Conservation (phyloP, 2,113 vertebrate genomes). For the Apus apus region DNA sequence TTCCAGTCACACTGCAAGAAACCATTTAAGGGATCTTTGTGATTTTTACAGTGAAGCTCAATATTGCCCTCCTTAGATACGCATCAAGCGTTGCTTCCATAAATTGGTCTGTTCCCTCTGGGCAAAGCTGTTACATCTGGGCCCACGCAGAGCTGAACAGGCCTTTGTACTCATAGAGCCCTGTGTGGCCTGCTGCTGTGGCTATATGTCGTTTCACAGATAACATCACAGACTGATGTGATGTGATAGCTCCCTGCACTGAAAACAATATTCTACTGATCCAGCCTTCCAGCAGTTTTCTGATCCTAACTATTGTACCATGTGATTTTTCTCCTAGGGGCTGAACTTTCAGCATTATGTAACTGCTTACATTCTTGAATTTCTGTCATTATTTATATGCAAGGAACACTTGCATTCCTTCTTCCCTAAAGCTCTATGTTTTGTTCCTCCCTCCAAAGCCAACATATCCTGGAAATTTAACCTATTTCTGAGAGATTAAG, state of each 20-base stretch:
- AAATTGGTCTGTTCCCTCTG: constrained; percentile 10
- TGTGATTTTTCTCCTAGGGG: neutral
- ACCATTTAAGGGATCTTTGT: constrained; percentile 19
- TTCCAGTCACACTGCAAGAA: constrained; percentile 9
- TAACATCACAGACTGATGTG: neutral
- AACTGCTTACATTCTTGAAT: neutral
- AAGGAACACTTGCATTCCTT: neutral
- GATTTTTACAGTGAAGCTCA: constrained; percentile 20
- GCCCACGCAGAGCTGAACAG: neutral
- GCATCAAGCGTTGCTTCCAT: neutral
- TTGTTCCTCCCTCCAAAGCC: neutral
- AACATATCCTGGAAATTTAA: neutral
- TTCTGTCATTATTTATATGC: neutral
- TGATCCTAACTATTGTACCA: neutral
- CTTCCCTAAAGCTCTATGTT: neutral
- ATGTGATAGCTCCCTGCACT: neutral
- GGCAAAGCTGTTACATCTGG: constrained; percentile 10
- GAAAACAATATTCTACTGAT: neutral
- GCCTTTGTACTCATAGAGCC: neutral
- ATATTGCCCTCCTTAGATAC: neutral
- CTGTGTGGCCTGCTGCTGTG: neutral
- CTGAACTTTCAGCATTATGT: neutral
- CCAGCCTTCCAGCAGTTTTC: neutral
- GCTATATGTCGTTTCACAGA: neutral
- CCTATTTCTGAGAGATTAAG: neutral